A percentile compares a stretch with the other conserved stretches of the same genome.
These are phyloP conservation scores for Dunckerocampus dactyliophorus DNA, from an alignment of 2,113 vertebrate genomes.

Conservation along the genomic window DNA sequence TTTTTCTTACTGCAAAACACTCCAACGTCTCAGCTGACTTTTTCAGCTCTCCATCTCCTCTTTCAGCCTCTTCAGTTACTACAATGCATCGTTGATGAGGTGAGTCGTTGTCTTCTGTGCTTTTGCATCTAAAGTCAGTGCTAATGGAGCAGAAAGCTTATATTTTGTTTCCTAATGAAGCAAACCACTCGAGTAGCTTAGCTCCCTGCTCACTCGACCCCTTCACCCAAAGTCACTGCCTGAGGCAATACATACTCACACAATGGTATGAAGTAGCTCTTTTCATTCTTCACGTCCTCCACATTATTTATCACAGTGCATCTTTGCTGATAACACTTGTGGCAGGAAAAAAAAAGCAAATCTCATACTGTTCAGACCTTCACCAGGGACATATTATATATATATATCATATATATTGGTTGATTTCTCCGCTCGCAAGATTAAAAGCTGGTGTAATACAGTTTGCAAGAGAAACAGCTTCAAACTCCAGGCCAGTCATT, in stretches of 20 bases:
- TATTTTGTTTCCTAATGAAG: constrained; percentile 99
- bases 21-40: constrained; percentile 79
- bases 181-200: constrained; percentile 91
- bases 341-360: no score
- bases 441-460: no score
- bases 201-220: constrained; percentile 75
- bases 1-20: constrained; percentile 84
- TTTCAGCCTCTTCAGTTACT: constrained; percentile 99
- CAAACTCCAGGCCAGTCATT: no score
- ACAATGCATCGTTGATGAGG: constrained; percentile 99
- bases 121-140: constrained; percentile 99
- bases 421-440: no score
- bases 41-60: constrained; percentile 41
- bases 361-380: no score
- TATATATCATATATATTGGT: no score
- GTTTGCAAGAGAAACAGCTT: no score
- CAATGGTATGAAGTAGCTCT: constrained; percentile 49
- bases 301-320: no score
- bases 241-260: constrained; percentile 57
- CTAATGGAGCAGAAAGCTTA: constrained; percentile 99
- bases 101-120: constrained; percentile 99
- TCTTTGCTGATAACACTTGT: no score
- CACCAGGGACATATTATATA: no score
- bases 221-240: constrained; percentile 63
- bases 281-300: constrained; percentile 29